phyloP scores from a whole-genome alignment of 2,888 invertebrate species.

The Drosophila kokeensis region DNA sequence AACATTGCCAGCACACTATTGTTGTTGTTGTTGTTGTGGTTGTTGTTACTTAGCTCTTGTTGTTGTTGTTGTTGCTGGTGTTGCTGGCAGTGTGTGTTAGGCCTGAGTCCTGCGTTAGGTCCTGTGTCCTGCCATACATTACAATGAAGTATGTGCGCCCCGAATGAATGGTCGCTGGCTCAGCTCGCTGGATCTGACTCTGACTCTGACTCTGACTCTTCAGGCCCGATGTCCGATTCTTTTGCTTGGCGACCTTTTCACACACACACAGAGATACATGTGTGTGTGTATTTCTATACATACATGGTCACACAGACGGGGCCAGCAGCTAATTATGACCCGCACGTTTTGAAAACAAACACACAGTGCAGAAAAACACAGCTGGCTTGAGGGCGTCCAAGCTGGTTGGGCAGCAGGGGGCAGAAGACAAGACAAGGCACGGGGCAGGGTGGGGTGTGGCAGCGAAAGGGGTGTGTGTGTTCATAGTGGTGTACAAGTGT shows the following conservation, averaged over 20 bases:
- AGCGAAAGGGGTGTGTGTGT: not conserved
- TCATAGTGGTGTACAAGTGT: constrained; percentile 66
- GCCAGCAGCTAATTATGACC: constrained; percentile 84
- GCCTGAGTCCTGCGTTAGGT: constrained; percentile 49
- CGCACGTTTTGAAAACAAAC: constrained; percentile 83
- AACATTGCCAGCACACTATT: constrained; percentile 42
- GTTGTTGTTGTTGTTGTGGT: constrained; percentile 1
- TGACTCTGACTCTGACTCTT: constrained; percentile 19
- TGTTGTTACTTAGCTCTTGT: constrained; percentile 35
- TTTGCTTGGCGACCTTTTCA: constrained; percentile 74
- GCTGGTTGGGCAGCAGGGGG: not conserved
- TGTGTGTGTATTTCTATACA: constrained; percentile 25
- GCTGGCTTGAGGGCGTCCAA: constrained; percentile 19
- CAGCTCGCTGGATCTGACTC: constrained; percentile 24
- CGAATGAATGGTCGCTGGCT: constrained; percentile 66
- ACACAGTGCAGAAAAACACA: constrained; percentile 25
- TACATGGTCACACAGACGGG: constrained; percentile 61
- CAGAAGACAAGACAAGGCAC: not conserved
- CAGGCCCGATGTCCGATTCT: constrained; percentile 52
- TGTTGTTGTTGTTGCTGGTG: constrained; percentile 33
- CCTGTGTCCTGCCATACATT: constrained; percentile 69
- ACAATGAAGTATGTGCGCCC: constrained; percentile 75
- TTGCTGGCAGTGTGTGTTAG: constrained; percentile 32
- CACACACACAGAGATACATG: constrained; percentile 6
- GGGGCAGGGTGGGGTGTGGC: not conserved